Percentiles rank a stretch among this genome's conserved stretches.
phyloP scores from a whole-genome alignment of 2,797 vertebrate species.

The Zonotrichia albicollis region DNA sequence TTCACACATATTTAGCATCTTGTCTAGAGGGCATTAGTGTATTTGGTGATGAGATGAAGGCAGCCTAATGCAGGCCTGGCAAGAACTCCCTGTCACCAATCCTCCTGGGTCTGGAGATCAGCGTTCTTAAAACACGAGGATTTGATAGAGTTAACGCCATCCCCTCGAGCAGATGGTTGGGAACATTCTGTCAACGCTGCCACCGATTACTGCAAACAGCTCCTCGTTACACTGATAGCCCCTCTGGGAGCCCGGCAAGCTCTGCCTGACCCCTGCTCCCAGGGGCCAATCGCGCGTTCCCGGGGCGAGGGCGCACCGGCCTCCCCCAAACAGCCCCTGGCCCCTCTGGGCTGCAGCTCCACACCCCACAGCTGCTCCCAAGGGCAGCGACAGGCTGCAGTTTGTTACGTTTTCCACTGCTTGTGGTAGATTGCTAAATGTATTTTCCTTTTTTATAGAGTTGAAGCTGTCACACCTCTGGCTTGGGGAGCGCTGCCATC shows the following conservation, averaged over 20 bases:
- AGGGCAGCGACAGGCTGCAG: background rate
- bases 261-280: constrained; percentile 61
- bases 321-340: background rate
- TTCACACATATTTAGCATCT: constrained; percentile 83
- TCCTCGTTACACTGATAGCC: constrained; percentile 86
- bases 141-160: constrained; percentile 85
- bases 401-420: background rate
- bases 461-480: background rate
- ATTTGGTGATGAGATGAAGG: constrained; percentile 68
- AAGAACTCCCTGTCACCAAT: constrained; percentile 77
- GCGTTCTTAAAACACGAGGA: constrained; percentile 89
- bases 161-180: constrained; percentile 92
- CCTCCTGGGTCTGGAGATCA: constrained; percentile 85
- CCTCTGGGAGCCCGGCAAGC: constrained; percentile 84
- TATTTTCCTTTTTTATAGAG: background rate
- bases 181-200: constrained; percentile 93
- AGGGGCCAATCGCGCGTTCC: constrained; percentile 26
- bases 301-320: background rate
- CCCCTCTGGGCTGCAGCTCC: fast-evolving
- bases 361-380: background rate
- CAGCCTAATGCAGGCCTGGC: constrained; percentile 73
- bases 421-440: background rate
- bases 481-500: background rate
- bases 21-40: constrained; percentile 74
- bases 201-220: constrained; percentile 93